Percentiles rank a stretch among this genome's conserved stretches.
Evolutionary conservation across 1,140 invertebrate genomes (phyloP).

Genomic region (Stegodyphus mimosarum): DNA sequence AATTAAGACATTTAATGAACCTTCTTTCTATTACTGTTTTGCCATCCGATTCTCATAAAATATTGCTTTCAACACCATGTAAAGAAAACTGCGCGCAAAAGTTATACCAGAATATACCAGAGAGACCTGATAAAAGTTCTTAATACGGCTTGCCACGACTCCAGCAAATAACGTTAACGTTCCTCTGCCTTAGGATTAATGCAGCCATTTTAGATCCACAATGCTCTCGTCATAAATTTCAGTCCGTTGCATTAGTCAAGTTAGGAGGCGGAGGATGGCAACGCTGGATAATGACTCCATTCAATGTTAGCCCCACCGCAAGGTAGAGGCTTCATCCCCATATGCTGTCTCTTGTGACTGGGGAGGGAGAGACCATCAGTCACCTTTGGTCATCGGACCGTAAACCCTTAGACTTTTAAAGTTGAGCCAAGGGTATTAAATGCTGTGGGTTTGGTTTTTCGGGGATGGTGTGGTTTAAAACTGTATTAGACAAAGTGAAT

Average conservation of each 20-base stretch:
- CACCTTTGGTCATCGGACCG: neutral
- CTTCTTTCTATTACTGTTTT: neutral
- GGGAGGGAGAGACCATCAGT: too few species aligned
- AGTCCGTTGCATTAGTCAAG: neutral
- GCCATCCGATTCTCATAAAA: neutral
- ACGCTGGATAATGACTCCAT: conserved; percentile 15
- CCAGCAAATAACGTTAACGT: conserved; percentile 16
- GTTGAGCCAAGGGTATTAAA: too few species aligned
- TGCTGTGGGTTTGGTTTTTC: neutral
- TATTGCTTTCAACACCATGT: neutral
- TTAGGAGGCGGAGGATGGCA: neutral
- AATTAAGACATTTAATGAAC: neutral
- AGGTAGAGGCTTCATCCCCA: neutral
- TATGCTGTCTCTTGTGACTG: neutral
- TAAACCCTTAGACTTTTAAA: neutral
- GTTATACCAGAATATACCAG: neutral
- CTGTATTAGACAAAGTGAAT: neutral
- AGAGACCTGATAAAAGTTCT: conserved; percentile 4
- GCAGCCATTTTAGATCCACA: conserved; percentile 9
- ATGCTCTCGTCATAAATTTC: conserved; percentile 17
- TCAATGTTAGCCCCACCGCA: neutral
- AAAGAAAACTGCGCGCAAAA: neutral
- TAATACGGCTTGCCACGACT: neutral
- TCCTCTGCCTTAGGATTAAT: neutral
- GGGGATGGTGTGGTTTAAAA: neutral